phyloP scores from a whole-genome alignment of 2,888 invertebrate genomes.

The Strigamia maritima region DNA sequence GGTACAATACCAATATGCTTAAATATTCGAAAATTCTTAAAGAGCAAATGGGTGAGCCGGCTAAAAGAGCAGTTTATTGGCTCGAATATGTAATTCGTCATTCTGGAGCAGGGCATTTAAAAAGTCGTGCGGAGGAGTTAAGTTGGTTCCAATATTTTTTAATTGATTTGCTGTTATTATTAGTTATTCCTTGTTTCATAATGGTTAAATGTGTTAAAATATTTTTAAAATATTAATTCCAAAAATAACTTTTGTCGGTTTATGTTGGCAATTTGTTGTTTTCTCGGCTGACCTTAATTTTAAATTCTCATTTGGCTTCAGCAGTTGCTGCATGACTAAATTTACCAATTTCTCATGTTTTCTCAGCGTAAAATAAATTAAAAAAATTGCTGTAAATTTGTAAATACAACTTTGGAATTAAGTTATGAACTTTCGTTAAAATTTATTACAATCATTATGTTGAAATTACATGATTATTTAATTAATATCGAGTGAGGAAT shows the following conservation, averaged over 20 bases:
- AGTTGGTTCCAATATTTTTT: neutral
- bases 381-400: no score
- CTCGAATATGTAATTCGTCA: neutral
- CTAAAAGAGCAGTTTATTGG: neutral
- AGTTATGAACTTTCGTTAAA: no score
- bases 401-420: no score
- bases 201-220: neutral
- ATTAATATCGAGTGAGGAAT: neutral
- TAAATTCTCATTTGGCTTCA: no score
- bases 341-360: no score
- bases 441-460: no score
- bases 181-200: neutral
- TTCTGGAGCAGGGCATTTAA: neutral
- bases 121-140: neutral
- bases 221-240: no score
- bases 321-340: no score
- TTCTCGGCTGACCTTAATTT: no score
- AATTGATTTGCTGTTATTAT: neutral
- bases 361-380: no score
- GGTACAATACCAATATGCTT: neutral
- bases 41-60: neutral
- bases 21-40: neutral
- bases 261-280: no score
- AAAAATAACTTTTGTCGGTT: no score
- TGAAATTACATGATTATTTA: neutral